phyloP scores from a whole-genome alignment of 2,797 vertebrate species.

The Chelon labrosus region DNA sequence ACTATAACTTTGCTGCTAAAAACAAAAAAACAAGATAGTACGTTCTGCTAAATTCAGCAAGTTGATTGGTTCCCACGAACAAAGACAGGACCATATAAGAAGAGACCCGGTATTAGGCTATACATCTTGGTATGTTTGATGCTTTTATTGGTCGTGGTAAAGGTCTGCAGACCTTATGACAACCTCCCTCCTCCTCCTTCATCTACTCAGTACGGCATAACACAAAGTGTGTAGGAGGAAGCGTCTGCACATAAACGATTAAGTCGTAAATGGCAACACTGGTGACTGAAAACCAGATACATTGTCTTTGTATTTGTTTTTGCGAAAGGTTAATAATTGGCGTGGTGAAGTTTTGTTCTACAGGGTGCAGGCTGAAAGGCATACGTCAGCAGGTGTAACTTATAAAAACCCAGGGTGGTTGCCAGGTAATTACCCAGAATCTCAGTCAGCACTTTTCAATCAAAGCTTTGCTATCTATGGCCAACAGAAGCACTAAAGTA shows the following conservation, averaged over 20 bases:
- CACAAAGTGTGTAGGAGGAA: constrained; percentile 6
- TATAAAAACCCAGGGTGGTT: constrained; percentile 78
- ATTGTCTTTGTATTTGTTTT: constrained; percentile 28
- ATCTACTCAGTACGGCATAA: constrained; percentile 33
- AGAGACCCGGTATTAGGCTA: neutral
- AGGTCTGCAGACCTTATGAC: constrained; percentile 24
- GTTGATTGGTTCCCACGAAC: constrained; percentile 23
- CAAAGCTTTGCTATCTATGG: constrained; percentile 78
- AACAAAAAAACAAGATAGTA: neutral
- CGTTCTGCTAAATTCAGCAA: constrained; percentile 36
- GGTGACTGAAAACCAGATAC: constrained; percentile 25
- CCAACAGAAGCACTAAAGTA: constrained; percentile 65
- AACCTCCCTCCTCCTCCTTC: constrained; percentile 50
- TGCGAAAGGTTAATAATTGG: constrained; percentile 34
- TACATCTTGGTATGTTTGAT: neutral
- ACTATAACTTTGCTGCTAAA: constrained; percentile 1
- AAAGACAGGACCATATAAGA: constrained; percentile 11
- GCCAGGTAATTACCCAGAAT: constrained; percentile 78
- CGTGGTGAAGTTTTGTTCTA: constrained; percentile 39
- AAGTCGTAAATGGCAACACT: constrained; percentile 1
- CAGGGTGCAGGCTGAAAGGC: constrained; percentile 50
- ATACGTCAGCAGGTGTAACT: constrained; percentile 74
- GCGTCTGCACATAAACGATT: constrained; percentile 20
- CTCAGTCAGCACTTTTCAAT: constrained; percentile 85
- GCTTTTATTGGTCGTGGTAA: constrained; percentile 34